These are phyloP conservation scores for Amblyraja radiata DNA, from an alignment of 2,797 vertebrate genomes.

Conservation along the genomic window DNA sequence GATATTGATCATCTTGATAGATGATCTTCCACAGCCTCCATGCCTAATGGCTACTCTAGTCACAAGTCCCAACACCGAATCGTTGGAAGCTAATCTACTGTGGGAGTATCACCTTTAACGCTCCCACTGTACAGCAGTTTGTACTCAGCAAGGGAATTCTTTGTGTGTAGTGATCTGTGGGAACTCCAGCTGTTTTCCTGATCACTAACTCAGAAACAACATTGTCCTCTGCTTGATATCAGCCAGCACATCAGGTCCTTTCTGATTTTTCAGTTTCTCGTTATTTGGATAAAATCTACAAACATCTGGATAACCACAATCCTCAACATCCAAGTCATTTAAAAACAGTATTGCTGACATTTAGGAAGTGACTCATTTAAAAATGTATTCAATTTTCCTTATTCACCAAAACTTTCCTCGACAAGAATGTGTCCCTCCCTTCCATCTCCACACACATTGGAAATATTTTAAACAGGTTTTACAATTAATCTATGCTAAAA, in stretches of 20 bases:
- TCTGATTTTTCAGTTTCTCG: neutral
- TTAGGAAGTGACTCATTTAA: neutral
- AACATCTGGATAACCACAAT: neutral
- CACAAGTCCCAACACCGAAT: neutral
- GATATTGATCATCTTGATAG: neutral
- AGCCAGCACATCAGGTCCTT: neutral
- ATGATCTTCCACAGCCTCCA: neutral
- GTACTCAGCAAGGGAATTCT: neutral
- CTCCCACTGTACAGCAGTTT: neutral
- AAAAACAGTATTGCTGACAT: neutral
- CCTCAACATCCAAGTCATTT: neutral
- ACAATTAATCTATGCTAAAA: neutral
- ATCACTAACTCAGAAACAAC: neutral
- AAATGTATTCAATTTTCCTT: neutral
- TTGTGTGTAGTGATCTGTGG: neutral
- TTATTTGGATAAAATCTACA: neutral
- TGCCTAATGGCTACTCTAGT: neutral
- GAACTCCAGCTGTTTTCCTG: neutral
- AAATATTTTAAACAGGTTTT: neutral
- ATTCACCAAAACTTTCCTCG: neutral
- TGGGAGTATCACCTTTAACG: neutral
- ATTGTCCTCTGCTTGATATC: neutral
- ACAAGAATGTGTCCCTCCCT: neutral
- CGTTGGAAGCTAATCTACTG: neutral
- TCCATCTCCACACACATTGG: neutral